Percentiles rank a stretch among this genome's conserved stretches.
phyloP scores from a whole-genome alignment of 2,888 invertebrate genomes.

The Drosophila nigritarsus region DNA sequence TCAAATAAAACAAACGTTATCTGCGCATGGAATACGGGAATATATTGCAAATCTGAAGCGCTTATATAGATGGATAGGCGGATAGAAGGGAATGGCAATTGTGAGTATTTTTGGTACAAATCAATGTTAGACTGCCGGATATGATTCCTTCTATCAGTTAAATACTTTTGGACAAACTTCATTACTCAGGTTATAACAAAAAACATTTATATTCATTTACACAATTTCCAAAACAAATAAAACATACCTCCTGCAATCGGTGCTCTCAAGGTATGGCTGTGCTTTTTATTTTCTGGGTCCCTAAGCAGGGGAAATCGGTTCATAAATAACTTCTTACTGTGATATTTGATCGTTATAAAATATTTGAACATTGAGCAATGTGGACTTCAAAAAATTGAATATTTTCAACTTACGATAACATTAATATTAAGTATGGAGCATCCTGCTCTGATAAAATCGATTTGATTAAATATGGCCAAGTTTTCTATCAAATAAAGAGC shows the following conservation, averaged over 20 bases:
- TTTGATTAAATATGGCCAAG: not conserved
- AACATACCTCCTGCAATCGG: not conserved
- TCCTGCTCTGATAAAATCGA: not conserved
- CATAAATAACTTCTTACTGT: not conserved
- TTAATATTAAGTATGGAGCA: not conserved
- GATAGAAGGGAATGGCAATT: not conserved
- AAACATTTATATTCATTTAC: not conserved
- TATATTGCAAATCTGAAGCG: not conserved
- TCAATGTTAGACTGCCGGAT: not conserved
- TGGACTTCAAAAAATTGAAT: not conserved
- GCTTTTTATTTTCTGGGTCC: not conserved
- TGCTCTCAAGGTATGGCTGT: not conserved
- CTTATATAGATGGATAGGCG: not conserved
- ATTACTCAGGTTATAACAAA: not conserved
- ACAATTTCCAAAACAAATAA: not conserved
- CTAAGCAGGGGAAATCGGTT: not conserved
- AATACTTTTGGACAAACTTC: not conserved
- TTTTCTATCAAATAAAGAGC: not conserved
- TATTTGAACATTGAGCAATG: not conserved
- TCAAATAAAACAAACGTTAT: not conserved
- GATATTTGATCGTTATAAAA: not conserved
- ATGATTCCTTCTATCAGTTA: not conserved
- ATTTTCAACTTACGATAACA: not conserved
- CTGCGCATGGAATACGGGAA: not conserved
- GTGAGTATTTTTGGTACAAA: not conserved